Conservation (phyloP, 2,113 vertebrate species). For the Sinosuthora webbiana region DNA sequence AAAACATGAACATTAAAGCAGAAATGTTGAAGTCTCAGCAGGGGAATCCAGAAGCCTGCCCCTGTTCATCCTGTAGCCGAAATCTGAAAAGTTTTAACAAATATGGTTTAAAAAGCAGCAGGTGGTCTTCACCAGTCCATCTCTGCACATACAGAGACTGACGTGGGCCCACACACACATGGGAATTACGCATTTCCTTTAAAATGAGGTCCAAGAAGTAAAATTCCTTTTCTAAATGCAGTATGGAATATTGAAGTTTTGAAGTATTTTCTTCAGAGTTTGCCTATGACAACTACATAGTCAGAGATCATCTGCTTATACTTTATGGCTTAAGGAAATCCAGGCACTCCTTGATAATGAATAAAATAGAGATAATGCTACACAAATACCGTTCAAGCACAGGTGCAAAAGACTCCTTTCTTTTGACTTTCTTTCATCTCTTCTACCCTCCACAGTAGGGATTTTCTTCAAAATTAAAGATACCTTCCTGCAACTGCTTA, state of each 20-base stretch:
- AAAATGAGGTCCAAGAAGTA: not conserved
- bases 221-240: not conserved
- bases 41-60: not conserved
- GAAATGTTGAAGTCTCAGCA: not conserved
- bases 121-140: not conserved
- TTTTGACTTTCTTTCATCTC: not conserved
- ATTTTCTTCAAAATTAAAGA: not conserved
- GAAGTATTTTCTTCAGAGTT: not conserved
- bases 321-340: not conserved
- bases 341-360: not conserved
- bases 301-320: not conserved
- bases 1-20: not conserved
- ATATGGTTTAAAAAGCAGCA: not conserved
- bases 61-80: not conserved
- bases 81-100: not conserved
- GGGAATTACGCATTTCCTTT: not conserved
- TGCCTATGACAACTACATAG: not conserved
- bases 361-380: not conserved
- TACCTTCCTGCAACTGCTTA: not conserved
- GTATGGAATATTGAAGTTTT: not conserved
- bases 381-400: not conserved
- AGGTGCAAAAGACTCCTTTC: not conserved
- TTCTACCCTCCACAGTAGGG: not conserved
- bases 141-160: not conserved
- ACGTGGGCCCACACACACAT: fast-evolving